These are phyloP conservation scores for Phengaris arion DNA, from an alignment of 2,888 invertebrate genomes.

Conservation along the genomic window DNA sequence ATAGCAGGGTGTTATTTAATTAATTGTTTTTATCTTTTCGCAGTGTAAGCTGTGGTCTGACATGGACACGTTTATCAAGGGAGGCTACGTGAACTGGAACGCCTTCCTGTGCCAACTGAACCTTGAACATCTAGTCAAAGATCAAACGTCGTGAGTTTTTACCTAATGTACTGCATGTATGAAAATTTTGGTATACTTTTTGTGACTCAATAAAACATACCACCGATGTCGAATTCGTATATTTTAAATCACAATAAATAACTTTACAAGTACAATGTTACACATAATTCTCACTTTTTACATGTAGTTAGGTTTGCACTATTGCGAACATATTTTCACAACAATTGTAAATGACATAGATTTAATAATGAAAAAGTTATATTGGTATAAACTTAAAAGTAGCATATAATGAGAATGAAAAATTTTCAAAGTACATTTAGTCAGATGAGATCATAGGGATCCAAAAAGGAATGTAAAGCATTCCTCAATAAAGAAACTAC, in stretches of 20 bases:
- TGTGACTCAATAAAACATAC: constrained; percentile 34
- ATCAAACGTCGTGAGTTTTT: constrained; percentile 46
- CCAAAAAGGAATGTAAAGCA: neutral
- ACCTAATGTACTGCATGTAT: neutral
- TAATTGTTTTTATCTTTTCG: neutral
- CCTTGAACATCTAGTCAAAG: constrained; percentile 69
- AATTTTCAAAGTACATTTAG: neutral
- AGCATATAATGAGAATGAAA: neutral
- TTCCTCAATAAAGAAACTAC: neutral
- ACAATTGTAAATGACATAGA: constrained; percentile 50
- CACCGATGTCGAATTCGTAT: constrained; percentile 45
- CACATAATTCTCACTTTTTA: constrained; percentile 45
- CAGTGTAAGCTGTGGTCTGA: constrained; percentile 69
- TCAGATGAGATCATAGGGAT: constrained; percentile 17
- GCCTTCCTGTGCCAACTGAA: constrained; percentile 71
- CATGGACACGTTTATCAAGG: constrained; percentile 54
- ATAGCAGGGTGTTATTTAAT: no score
- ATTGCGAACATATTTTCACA: constrained; percentile 70
- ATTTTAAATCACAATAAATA: constrained; percentile 67
- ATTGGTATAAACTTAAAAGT: neutral
- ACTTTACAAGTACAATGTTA: constrained; percentile 26
- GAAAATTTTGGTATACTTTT: constrained; percentile 20
- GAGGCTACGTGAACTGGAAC: constrained; percentile 71
- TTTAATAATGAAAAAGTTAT: constrained; percentile 5
- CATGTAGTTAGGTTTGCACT: constrained; percentile 54